These are phyloP conservation scores for Meandrina meandrites DNA, from an alignment of 92 coral and sea anemone species.

Conservation along the genomic window DNA sequence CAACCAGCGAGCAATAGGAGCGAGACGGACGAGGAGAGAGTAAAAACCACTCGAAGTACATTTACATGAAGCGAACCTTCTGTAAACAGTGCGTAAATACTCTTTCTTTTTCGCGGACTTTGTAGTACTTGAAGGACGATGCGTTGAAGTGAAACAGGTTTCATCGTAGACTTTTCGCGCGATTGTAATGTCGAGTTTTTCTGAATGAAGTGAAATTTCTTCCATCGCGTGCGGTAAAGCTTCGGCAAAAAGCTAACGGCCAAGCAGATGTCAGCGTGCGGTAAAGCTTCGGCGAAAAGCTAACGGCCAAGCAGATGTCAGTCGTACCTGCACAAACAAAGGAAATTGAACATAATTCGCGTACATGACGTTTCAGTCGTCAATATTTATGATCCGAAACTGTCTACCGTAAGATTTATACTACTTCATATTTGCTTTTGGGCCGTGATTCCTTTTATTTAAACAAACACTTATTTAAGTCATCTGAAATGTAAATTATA, in stretches of 20 bases:
- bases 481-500: not conserved
- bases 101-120: not conserved
- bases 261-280: not conserved
- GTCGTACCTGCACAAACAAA: not conserved
- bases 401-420: not conserved
- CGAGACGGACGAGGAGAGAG: conserved; percentile 18
- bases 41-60: conserved; percentile 3
- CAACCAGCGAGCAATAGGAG: conserved; percentile 84
- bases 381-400: not conserved
- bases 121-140: not conserved
- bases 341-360: not conserved
- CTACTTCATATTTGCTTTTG: not conserved
- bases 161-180: conserved; percentile 22
- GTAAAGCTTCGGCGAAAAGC: not conserved
- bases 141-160: not conserved
- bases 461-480: not conserved
- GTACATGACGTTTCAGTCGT: not conserved
- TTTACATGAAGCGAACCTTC: conserved; percentile 23
- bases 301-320: not conserved
- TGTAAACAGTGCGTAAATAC: not conserved
- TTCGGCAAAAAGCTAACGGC: not conserved
- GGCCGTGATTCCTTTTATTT: not conserved
- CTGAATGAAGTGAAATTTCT: not conserved
- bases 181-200: conserved; percentile 14
- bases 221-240: not conserved